Base-by-base conservation (phyloP, 2,888 invertebrate genomes). In the Leucophenga montana region DNA sequence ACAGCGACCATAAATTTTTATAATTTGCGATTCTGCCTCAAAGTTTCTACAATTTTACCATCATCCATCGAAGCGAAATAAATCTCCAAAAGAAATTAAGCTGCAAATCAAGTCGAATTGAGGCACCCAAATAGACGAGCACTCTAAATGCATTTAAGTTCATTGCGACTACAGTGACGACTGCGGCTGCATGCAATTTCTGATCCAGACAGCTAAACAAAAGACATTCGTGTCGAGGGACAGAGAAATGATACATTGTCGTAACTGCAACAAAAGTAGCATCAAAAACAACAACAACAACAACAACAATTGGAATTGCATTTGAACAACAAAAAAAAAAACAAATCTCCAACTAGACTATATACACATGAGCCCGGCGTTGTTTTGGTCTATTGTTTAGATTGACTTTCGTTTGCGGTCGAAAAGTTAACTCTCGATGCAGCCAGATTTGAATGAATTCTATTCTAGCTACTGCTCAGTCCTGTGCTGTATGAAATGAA, bases 161-260 rank as follows among this genome's bases (percentile, higher is more conserved):
- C 50, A 18, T 68, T 48, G 59, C n/a, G 50, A 31, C 11, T 54
- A 67, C 62, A 69, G 74, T 56, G 59, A 68, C 64, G 71, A 57
- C 73, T 74, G 77, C 81, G 71, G 64, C 73, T 74, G 77, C 81
- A 73, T 83, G 79, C 80, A 82, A 77, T 76, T 78, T 82, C 82
- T 79, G 83, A 71, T 75, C 78, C 75, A 83, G 83, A 83, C 82
- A 83, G 74, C 75, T 75, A 72, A 75, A 81, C 83, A 81, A 81
- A 81, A 79, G 81, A 78, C 62, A n/a, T 64, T 79, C 79, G 78
- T 72, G 78, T 76, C 39, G 11, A 39, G 39, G 9, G 39, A 39
- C 39, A 39, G 39, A 39, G 39, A 39, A 81, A 81, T 81, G 81
- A 81, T 82, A 81, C 82, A 79, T 81, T 82, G 81, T 82, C 75